Conservation (phyloP, 1,140 invertebrate genomes). For the Babylonia areolata region DNA sequence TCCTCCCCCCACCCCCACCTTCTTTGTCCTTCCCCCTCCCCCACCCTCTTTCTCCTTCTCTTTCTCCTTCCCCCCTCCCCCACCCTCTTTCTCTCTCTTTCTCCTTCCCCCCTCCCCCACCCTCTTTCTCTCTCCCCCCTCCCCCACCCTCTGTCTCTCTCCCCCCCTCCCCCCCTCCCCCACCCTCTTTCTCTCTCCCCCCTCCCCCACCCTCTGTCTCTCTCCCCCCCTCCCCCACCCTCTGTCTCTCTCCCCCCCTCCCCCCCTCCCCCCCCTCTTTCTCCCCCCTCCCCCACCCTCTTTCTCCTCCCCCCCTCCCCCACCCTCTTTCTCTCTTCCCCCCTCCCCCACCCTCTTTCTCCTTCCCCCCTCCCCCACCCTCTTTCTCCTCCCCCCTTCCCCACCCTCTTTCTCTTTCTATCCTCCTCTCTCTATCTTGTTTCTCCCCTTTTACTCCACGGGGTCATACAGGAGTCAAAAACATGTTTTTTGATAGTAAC, state of each 20-base stretch:
- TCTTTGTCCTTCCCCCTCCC: not conserved
- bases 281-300: not conserved
- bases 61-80: not conserved
- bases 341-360: not conserved
- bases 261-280: not conserved
- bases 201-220: not conserved
- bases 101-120: constrained; percentile 12
- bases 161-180: not conserved
- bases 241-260: not conserved
- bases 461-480: too few species aligned
- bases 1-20: not conserved
- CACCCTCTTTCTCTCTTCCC: not conserved
- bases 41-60: not conserved
- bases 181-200: not conserved
- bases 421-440: too few species aligned
- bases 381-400: too few species aligned
- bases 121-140: constrained; percentile 29
- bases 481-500: too few species aligned
- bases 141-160: not conserved
- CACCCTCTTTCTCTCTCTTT: not conserved
- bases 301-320: not conserved
- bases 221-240: not conserved
- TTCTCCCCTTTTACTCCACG: too few species aligned
- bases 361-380: too few species aligned
- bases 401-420: too few species aligned